Base-by-base conservation (phyloP, 2,797 vertebrate species). In the Tinamus major region DNA sequence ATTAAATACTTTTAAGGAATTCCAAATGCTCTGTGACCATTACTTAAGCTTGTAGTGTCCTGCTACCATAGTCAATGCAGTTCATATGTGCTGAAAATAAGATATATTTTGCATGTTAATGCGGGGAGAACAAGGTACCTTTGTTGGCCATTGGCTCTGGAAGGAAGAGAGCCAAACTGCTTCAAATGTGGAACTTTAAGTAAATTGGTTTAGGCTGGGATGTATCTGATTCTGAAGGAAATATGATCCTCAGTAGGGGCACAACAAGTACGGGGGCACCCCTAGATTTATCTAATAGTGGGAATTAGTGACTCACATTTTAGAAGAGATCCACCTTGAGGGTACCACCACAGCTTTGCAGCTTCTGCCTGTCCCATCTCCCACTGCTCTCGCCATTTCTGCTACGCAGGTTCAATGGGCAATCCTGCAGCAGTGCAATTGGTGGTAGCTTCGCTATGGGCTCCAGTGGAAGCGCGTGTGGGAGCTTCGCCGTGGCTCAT, bases 381-480 rank as follows among this genome's bases (percentile, higher is more conserved):
- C 41, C 24, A 33, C 18, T 16, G 26, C 46, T 70, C 33, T 4
- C 8, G 9, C n/a, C 51, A n/a, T 42, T 79, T 69, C 44, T 18
- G 33, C 55, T 46, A 9, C 46, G 53, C 26, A 23, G 6, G 4
- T 39, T 35, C 46, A 53, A 51, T 11, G 29, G 44, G 19, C 39
- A 31, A 7, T n/a, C 35, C 29, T 59, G 42, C 42, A 53, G 42
- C 29, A 35, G 6, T 3, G 9, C 49, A 41, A 9, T 1, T 0
- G 23, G 9, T 21, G 33, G 14, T 49, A 44, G 55, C 27, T 31
- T 42, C 2, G 0, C 46, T 37, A 5, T 16, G 6, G 8, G 19
- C 15, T 49, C 13, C 2, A 2, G 10, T 9, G 37, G 24, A 24
- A 46, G 23, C 7, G 24, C 1, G 0, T 15, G 35, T 3, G 29